Conservation (phyloP, 2,888 invertebrate genomes). For the Pandemis corylana region DNA sequence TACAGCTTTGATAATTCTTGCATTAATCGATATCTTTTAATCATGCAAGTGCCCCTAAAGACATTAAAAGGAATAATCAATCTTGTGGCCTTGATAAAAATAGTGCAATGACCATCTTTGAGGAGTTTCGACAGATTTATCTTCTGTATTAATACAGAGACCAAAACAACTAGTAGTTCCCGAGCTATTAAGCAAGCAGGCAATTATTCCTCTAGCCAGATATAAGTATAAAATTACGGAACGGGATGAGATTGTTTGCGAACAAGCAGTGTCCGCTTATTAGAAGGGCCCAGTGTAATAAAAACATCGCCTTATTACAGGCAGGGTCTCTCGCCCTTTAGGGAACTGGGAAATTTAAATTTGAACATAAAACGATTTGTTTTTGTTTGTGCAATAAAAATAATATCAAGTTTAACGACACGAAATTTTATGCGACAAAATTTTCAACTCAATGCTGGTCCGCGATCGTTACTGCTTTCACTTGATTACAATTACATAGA, state of each 20-base stretch:
- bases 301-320: constrained; percentile 79
- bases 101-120: too few relatives aligned
- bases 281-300: constrained; percentile 77
- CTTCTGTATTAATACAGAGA: background rate
- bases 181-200: constrained; percentile 57
- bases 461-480: constrained; percentile 5
- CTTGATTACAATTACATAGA: background rate
- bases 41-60: too few relatives aligned
- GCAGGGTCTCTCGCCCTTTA: constrained; percentile 59
- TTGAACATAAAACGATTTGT: constrained; percentile 75
- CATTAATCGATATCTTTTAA: too few relatives aligned
- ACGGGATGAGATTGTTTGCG: constrained; percentile 76
- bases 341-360: constrained; percentile 74
- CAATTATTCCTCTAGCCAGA: constrained; percentile 62
- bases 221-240: constrained; percentile 76
- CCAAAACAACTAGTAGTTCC: constrained; percentile 51
- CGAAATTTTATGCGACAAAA: constrained; percentile 56
- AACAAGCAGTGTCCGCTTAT: constrained; percentile 80
- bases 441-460: constrained; percentile 21
- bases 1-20: too few relatives aligned
- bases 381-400: constrained; percentile 75
- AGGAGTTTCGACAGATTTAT: background rate
- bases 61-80: too few relatives aligned
- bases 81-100: too few relatives aligned
- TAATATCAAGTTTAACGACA: constrained; percentile 70